Conservation (phyloP, 1,140 invertebrate genomes). For the Papilio aristodemus region DNA sequence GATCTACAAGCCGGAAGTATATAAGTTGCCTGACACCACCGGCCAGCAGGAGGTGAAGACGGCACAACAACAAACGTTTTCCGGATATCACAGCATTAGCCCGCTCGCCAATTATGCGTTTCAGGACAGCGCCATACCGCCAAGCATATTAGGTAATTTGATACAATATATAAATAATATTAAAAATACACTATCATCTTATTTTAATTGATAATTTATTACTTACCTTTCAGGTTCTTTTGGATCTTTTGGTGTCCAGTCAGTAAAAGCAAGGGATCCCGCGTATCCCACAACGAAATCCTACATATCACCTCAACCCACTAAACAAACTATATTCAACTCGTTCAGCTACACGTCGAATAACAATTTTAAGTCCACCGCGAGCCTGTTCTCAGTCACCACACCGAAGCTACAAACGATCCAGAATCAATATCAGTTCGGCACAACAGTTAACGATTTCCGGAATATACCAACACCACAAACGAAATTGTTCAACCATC, state of each 20-base stretch:
- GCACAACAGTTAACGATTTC: conserved; percentile 58
- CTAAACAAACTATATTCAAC: conserved; percentile 70
- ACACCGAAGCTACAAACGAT: conserved; percentile 64
- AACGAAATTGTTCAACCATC: conserved; percentile 54
- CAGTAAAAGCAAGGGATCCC: conserved; percentile 72
- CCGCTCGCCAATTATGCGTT: conserved; percentile 65
- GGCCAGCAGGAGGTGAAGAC: conserved; percentile 66
- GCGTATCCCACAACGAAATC: conserved; percentile 61
- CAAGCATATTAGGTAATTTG: conserved; percentile 71
- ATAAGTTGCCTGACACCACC: conserved; percentile 61
- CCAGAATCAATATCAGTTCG: conserved; percentile 56
- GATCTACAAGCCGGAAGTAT: conserved; percentile 70
- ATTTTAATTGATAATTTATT: conserved; percentile 26
- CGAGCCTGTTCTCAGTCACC: conserved; percentile 55
- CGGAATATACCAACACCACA: conserved; percentile 58
- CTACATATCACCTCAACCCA: conserved; percentile 59
- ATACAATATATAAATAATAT: background rate
- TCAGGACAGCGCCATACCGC: conserved; percentile 64
- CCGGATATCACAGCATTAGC: conserved; percentile 41
- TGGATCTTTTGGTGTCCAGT: conserved; percentile 74
- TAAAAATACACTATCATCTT: background rate
- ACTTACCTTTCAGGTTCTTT: conserved; percentile 70
- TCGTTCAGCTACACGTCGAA: conserved; percentile 63
- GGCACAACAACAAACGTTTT: conserved; percentile 58
- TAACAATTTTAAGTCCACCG: conserved; percentile 58